These are phyloP conservation scores for Brenthis daphne DNA, from an alignment of 2,888 invertebrate species.

Conservation along the genomic window DNA sequence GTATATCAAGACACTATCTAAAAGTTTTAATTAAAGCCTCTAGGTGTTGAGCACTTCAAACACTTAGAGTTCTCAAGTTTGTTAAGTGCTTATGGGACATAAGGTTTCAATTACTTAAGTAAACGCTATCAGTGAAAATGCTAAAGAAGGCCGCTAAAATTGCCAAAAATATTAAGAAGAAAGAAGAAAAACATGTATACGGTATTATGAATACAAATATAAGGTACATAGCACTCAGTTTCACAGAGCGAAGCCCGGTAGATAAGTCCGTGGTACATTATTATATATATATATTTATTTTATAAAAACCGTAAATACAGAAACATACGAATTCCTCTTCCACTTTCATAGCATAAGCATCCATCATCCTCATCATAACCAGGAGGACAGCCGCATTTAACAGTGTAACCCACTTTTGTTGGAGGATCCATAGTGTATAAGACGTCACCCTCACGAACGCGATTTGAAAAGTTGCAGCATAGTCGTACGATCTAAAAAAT, in stretches of 20 bases:
- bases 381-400: constrained; percentile 60
- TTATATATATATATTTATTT: too few relatives aligned
- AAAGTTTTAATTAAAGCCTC: too few relatives aligned
- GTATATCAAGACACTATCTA: too few relatives aligned
- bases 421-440: constrained; percentile 52
- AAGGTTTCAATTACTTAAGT: constrained; percentile 25
- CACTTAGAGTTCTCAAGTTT: constrained; percentile 15
- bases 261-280: too few relatives aligned
- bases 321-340: constrained; percentile 18
- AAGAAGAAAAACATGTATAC: too few relatives aligned
- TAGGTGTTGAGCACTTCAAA: not conserved
- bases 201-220: too few relatives aligned
- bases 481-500: constrained; percentile 53
- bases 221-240: too few relatives aligned
- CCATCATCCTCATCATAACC: constrained; percentile 57
- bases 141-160: too few relatives aligned
- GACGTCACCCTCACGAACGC: constrained; percentile 38
- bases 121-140: constrained; percentile 7
- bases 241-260: too few relatives aligned
- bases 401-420: constrained; percentile 39
- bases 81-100: constrained; percentile 7
- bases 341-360: constrained; percentile 54
- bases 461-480: constrained; percentile 62
- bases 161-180: too few relatives aligned
- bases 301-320: not conserved